phyloP scores from a whole-genome alignment of 1,140 invertebrate genomes.

The Aricia agestis region DNA sequence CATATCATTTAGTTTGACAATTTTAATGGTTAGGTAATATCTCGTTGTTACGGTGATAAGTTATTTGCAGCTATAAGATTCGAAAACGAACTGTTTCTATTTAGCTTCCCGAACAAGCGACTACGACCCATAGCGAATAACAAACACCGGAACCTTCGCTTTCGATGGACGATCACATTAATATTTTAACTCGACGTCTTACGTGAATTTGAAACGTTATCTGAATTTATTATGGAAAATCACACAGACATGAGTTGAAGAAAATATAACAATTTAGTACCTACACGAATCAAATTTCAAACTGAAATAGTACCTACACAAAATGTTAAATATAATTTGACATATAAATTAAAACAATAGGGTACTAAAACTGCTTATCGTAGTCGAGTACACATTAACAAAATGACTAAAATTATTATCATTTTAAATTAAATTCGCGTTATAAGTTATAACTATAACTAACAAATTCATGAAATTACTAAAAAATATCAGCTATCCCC shows the following conservation, averaged over 20 bases:
- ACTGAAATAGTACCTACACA: not conserved
- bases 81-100: conserved; percentile 10
- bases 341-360: not conserved
- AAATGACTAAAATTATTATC: too few species aligned
- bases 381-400: not conserved
- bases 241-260: not conserved
- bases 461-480: too few species aligned
- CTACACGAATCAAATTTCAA: not conserved
- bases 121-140: conserved; percentile 51
- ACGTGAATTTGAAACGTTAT: conserved; percentile 14
- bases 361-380: not conserved
- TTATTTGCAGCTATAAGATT: not conserved
- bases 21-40: too few species aligned
- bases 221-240: not conserved
- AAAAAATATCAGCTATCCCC: too few species aligned
- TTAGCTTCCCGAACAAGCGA: conserved; percentile 38
- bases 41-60: too few species aligned
- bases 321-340: not conserved
- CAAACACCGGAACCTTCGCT: conserved; percentile 69
- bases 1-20: too few species aligned
- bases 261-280: not conserved
- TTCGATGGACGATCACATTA: conserved; percentile 54
- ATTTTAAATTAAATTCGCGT: too few species aligned
- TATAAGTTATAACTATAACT: too few species aligned
- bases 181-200: conserved; percentile 41